Percentiles rank a stretch among this genome's conserved stretches.
Conservation (phyloP, 2,113 vertebrate species). For the Melanotaenia duboulayi region DNA sequence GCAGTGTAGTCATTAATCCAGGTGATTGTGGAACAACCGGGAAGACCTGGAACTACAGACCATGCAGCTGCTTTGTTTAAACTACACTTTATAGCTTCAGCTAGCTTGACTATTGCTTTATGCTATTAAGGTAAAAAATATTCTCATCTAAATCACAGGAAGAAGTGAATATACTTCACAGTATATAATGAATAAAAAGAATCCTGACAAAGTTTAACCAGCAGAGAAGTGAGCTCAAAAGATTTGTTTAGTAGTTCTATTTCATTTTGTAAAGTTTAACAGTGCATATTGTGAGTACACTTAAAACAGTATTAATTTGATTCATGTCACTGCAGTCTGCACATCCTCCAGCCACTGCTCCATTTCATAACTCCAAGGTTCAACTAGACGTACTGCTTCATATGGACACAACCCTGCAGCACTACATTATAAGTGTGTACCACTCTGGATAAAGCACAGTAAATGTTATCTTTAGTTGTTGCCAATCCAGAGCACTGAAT, state of each 20-base stretch:
- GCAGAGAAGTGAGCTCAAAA: conserved; percentile 8
- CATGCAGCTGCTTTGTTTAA: neutral
- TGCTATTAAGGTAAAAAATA: neutral
- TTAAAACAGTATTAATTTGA: conserved; percentile 28
- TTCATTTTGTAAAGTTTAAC: conserved; percentile 28
- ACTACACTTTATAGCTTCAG: neutral
- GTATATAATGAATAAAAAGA: neutral
- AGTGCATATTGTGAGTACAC: conserved; percentile 12
- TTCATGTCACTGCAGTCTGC: conserved; percentile 15
- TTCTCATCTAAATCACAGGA: conserved; percentile 6
- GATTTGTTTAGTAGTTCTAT: conserved; percentile 15
- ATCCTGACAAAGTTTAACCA: neutral
- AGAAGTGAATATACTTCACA: neutral
- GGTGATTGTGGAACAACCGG: neutral
- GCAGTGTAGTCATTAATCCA: too few relatives aligned
- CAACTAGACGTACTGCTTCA: conserved; percentile 6
- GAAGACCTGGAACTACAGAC: conserved; percentile 7
- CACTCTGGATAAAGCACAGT: conserved; percentile 31
- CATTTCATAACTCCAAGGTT: neutral
- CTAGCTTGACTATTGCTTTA: neutral
- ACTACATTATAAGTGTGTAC: conserved; percentile 20
- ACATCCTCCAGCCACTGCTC: conserved; percentile 1
- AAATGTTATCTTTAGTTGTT: conserved; percentile 24
- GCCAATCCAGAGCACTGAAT: conserved; percentile 8
- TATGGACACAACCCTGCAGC: conserved; percentile 1